phyloP scores from a whole-genome alignment of 2,888 invertebrate species.

The Microplitis manilae region DNA sequence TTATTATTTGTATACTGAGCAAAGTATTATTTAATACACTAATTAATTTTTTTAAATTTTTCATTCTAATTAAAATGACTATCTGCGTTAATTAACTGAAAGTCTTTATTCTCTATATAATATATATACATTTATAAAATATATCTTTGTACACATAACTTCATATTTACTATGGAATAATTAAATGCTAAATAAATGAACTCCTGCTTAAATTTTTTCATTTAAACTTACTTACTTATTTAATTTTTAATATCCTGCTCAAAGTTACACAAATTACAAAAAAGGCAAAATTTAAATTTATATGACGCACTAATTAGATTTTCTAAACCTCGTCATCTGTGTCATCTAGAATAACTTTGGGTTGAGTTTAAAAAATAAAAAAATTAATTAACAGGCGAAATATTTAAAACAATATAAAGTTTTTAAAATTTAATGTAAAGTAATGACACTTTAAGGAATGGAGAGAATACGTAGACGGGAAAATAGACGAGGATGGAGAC shows the following conservation, averaged over 20 bases:
- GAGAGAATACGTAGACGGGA: neutral
- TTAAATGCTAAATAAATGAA: neutral
- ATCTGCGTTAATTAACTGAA: neutral
- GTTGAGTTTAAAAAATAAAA: neutral
- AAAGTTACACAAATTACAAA: too few relatives aligned
- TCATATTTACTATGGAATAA: neutral
- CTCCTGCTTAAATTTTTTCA: neutral
- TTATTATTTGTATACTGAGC: neutral
- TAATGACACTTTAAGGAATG: slow-evolving; percentile 25
- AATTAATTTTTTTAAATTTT: neutral
- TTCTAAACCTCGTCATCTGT: too few relatives aligned
- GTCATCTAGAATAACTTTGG: too few relatives aligned
- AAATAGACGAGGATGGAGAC: slow-evolving; percentile 34
- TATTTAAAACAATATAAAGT: neutral
- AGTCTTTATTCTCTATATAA: neutral
- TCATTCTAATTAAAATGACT: neutral
- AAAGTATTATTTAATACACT: neutral
- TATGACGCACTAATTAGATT: too few relatives aligned
- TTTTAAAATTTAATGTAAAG: slow-evolving; percentile 8
- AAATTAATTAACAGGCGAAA: neutral
- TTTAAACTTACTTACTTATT: neutral
- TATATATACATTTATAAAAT: neutral
- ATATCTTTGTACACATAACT: neutral
- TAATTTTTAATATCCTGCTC: neutral
- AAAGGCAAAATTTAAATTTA: too few relatives aligned